These are phyloP conservation scores for Druon quercuslanigerum DNA, from an alignment of 1,140 invertebrate genomes.

Conservation along the genomic window DNA sequence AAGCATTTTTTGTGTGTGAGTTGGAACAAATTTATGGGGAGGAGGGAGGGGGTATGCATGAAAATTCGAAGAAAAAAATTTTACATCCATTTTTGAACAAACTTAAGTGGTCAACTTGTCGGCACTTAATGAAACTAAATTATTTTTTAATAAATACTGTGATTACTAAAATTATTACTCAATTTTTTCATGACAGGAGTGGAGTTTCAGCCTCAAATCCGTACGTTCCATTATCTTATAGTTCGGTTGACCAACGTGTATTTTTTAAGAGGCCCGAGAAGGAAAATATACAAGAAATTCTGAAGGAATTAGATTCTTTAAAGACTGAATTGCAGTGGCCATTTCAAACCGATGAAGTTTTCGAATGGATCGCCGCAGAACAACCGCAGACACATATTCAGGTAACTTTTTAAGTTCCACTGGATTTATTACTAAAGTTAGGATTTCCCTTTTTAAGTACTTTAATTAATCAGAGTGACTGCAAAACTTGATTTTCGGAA, in stretches of 20 bases:
- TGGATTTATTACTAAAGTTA: conserved; percentile 2
- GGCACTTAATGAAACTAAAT: too few species aligned
- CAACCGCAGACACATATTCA: conserved; percentile 79
- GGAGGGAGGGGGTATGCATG: too few species aligned
- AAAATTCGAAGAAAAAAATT: too few species aligned
- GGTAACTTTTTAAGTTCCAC: conserved; percentile 58
- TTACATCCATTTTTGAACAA: too few species aligned
- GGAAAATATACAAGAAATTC: conserved; percentile 74
- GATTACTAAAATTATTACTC: neutral
- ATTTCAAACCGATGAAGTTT: conserved; percentile 75
- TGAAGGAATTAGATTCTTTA: conserved; percentile 65
- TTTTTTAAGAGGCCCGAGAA: conserved; percentile 75
- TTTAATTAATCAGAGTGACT: too few species aligned
- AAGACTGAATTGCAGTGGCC: conserved; percentile 76
- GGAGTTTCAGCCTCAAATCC: conserved; percentile 76
- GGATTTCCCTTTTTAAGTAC: neutral
- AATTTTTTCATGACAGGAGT: conserved; percentile 52
- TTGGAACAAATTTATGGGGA: too few species aligned
- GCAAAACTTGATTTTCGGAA: too few species aligned
- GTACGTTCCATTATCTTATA: conserved; percentile 80
- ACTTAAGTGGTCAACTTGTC: too few species aligned
- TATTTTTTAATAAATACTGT: too few species aligned
- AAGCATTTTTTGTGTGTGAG: too few species aligned
- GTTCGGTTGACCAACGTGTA: conserved; percentile 77
- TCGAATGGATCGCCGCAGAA: conserved; percentile 75